Evolutionary conservation across 2,888 invertebrate genomes (phyloP), one percentile per base, ranked within the genome.

Genomic region (Tinea trinotella): DNA sequence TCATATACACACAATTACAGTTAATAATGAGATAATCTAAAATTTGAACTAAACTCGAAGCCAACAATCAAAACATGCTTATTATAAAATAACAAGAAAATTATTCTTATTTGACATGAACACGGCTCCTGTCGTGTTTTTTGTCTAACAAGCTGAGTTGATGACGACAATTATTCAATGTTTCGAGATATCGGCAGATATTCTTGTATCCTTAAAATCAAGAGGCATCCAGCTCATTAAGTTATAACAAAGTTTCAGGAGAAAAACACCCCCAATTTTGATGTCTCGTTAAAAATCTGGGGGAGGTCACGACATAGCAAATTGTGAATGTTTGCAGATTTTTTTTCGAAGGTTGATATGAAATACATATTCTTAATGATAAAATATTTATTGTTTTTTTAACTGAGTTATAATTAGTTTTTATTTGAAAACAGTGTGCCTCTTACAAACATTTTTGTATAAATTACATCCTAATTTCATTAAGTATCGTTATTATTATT

Each of bases 161-260:
- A 83, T 82, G 76, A 79, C 76, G 75, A 80, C 84, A 84, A 82
- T 84, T 83, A 84, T 81, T 84, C 83, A 80, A 83, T 82, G 82
- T 74, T 20, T 30, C 67, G 71, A 65, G 78, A 71, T 83, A 83
- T 84, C 81, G 81, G 81, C 77, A 77, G 79, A 74, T 76, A 75
- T 77, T 30, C 30, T 30, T 30, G 77, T 76, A 79, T 78, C 68
- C 70, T 67, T 64, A 59, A 70, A 46, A 46, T 46, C 46, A 44
- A 44, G 55, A 53, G 53, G 34, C 34, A 36, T 20, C 22, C 19
- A 46, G 34, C 55, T 55, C 55, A 55, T 55, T 55, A 55, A 53
- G 55, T 19, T 48, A 70, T 17, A 46, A 19, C 46, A 46, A 46
- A 46, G 19, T 46, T 46, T 10, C 7, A 19, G 46, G 46, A 17